Base-by-base conservation (phyloP, 2,888 invertebrate species). In the Lampropteryx suffumata region DNA sequence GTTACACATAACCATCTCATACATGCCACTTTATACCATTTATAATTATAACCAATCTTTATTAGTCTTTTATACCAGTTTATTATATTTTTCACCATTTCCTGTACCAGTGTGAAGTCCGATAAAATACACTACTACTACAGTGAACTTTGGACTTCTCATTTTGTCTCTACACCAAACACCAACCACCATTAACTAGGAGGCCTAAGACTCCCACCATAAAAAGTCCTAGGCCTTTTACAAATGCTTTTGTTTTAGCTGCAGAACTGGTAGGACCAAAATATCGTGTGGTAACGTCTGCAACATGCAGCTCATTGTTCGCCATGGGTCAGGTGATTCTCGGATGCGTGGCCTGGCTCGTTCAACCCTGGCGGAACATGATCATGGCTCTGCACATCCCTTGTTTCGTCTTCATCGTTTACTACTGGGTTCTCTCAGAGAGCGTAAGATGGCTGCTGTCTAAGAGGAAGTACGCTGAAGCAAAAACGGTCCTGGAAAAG, bases 261-360 rank as follows among this genome's bases (percentile, higher is more conserved):
- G 91, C 96, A 50, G 96, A 96, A 76, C 81, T 95, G 61, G 95
- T 96, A 2, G 95, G 95, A 0, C 94, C 95, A 0, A 92, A 92
- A 41, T 92, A 93, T 50, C 91, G 96, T 27, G 94, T 95, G 0
- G 66, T 95, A 11, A 93, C 93, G 1, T 93, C 95, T 48, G 93
- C 94, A 1, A 82, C 94, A 9, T 90, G 93, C 6, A 92, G 94
- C 1, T 92, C 94, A 6, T 93, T 94, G 81, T 96, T 94, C 63
- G 93, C 95, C 0, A 64, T 94, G 6, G 96, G 96, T 0, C 95
- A 95, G 80, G 91, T 94, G 14, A 59, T 93, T 0, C 79, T 95
- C 2, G 95, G 94, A 0, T 69, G 91, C 14, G 81, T 93, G 0
- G 95, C 96, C 0, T 95, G 94, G 92, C 75, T 88, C 52, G 82